These are phyloP conservation scores for Champsocephalus gunnari DNA, from an alignment of 2,797 vertebrate genomes.

Conservation along the genomic window DNA sequence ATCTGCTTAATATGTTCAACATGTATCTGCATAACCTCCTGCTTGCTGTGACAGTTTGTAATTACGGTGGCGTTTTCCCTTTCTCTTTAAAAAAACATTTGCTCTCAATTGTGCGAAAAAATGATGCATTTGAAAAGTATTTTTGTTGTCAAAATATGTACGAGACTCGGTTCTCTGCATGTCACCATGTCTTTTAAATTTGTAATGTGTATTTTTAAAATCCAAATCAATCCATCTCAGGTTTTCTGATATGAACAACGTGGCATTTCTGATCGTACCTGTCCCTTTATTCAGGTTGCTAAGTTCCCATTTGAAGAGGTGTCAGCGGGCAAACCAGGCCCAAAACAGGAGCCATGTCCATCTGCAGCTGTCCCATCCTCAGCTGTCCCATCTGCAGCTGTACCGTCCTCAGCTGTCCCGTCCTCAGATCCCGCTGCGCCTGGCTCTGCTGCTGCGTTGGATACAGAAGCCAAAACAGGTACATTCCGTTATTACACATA, in stretches of 20 bases:
- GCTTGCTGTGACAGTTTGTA: constrained; percentile 9
- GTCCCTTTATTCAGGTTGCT: constrained; percentile 72
- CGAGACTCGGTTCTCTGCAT: not conserved
- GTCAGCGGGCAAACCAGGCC: constrained; percentile 79
- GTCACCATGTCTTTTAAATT: too few species aligned
- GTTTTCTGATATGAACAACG: not conserved
- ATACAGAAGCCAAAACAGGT: constrained; percentile 66
- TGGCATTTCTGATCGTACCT: constrained; percentile 10
- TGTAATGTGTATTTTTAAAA: not conserved
- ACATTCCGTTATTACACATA: not conserved
- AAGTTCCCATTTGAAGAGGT: constrained; percentile 94
- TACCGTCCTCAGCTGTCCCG: constrained; percentile 9
- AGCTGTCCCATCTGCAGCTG: not conserved
- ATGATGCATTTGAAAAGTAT: constrained; percentile 9
- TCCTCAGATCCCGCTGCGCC: constrained; percentile 44
- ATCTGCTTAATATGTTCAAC: constrained; percentile 15
- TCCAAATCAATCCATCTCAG: not conserved
- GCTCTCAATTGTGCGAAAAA: constrained; percentile 18
- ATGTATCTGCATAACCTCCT: constrained; percentile 2
- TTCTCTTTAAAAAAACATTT: constrained; percentile 9
- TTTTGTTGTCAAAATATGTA: not conserved
- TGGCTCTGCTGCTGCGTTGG: constrained; percentile 42
- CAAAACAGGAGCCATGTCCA: constrained; percentile 77
- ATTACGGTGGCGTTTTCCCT: constrained; percentile 22
- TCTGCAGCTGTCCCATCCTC: constrained; percentile 55